Evolutionary conservation across 1,140 invertebrate species (phyloP).

Genomic region (Drosophila setifemur): DNA sequence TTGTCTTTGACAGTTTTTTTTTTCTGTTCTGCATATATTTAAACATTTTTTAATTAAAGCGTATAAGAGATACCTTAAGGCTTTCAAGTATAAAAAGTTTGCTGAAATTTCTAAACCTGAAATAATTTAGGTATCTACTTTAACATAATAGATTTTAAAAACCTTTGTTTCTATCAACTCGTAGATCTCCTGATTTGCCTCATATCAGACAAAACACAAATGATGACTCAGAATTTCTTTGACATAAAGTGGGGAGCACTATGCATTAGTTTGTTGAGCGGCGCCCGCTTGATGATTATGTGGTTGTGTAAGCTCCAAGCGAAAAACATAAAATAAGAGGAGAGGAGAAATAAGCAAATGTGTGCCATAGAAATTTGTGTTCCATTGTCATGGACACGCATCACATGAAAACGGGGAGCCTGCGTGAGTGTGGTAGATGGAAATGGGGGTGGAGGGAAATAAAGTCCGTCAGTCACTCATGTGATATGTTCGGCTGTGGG

Average conservation of each 20-base stretch:
- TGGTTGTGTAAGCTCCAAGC: constrained; percentile 44
- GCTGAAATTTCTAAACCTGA: too few relatives aligned
- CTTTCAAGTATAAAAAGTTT: too few relatives aligned
- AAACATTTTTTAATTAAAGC: too few relatives aligned
- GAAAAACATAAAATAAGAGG: background rate
- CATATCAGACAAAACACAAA: too few relatives aligned
- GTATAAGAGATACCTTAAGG: too few relatives aligned
- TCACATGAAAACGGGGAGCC: constrained; percentile 29
- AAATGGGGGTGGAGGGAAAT: constrained; percentile 12
- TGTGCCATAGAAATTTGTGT: constrained; percentile 60
- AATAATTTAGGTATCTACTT: too few relatives aligned
- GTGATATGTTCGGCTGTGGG: constrained; percentile 5
- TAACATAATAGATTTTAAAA: too few relatives aligned
- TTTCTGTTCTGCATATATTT: too few relatives aligned
- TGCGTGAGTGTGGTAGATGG: too few relatives aligned
- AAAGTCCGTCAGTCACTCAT: constrained; percentile 41
- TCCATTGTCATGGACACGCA: constrained; percentile 68
- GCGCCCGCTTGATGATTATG: constrained; percentile 58
- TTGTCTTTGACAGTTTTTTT: too few relatives aligned
- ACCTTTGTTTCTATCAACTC: too few relatives aligned
- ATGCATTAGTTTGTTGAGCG: constrained; percentile 27
- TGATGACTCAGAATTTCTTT: background rate
- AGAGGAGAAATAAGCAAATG: constrained; percentile 47
- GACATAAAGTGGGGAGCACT: constrained; percentile 3
- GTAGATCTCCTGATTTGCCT: too few relatives aligned